Percentiles rank a stretch among this genome's conserved stretches.
Evolutionary conservation across 2,888 invertebrate genomes (phyloP).

Genomic region (Hirtodrosophila cameraria): DNA sequence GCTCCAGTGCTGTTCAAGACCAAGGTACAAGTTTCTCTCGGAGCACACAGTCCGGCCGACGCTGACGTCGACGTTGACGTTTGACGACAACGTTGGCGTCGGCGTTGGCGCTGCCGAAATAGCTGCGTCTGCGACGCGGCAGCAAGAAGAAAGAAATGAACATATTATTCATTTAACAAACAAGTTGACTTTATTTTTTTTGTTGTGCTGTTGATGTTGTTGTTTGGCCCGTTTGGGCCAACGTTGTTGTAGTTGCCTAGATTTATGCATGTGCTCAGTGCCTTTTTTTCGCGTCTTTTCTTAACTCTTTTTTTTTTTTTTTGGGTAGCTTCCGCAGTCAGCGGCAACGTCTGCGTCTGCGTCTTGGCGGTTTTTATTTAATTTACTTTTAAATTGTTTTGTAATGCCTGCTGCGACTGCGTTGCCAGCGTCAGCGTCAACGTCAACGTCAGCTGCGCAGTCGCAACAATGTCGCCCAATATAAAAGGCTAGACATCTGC

Average conservation of each 20-base stretch:
- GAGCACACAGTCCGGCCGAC: slow-evolving; percentile 13
- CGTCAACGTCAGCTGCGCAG: slow-evolving; percentile 41
- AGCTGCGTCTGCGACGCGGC: slow-evolving; percentile 30
- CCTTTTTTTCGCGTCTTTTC: slow-evolving; percentile 56
- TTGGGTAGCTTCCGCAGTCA: slow-evolving; percentile 68
- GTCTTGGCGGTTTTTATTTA: slow-evolving; percentile 56
- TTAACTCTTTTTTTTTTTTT: slow-evolving; percentile 35
- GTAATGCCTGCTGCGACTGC: slow-evolving; percentile 66
- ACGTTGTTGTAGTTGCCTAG: slow-evolving; percentile 45
- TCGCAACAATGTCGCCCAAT: slow-evolving; percentile 72
- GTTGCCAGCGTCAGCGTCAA: slow-evolving; percentile 30
- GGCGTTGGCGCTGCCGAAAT: slow-evolving; percentile 57
- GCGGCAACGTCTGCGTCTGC: slow-evolving; percentile 29
- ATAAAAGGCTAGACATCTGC: slow-evolving; percentile 82
- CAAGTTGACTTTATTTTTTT: slow-evolving; percentile 78
- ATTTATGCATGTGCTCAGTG: slow-evolving; percentile 62
- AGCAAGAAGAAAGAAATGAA: slow-evolving; percentile 63
- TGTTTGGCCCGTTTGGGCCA: slow-evolving; percentile 56
- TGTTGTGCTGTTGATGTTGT: slow-evolving; percentile 48
- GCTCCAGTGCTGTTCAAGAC: slow-evolving; percentile 52
- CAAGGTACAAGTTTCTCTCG: slow-evolving; percentile 66
- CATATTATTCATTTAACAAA: slow-evolving; percentile 77
- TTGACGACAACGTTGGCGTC: slow-evolving; percentile 27
- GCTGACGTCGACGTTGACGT: slow-evolving; percentile 47
- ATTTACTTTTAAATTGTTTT: slow-evolving; percentile 77